Evolutionary conservation across 1,140 invertebrate species (phyloP), one percentile per base, ranked within the genome.

Genomic region (Glomeris maerens): DNA sequence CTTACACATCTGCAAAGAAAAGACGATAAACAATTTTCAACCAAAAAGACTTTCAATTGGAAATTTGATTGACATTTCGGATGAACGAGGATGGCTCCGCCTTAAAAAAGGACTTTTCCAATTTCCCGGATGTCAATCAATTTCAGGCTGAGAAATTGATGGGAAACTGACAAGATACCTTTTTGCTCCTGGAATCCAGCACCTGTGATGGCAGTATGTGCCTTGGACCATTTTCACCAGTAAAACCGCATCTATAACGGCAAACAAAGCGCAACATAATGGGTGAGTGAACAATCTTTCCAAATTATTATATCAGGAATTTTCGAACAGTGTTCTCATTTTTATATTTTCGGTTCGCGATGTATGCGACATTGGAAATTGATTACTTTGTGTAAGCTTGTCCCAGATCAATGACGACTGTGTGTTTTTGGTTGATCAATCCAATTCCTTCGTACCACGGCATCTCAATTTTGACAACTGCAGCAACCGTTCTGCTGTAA

Each of bases 361-460:
- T 36, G 17, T 17, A 36, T 10, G 17, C 17, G 52, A 51, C n/a
- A 17, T 54, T n/a, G 20, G 25, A 36, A 50, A 42, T 28, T 14
- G 68, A 69, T 74, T 73, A 94, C 88, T 95, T 96, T 1, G 92
- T 95, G 61, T 91, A 96, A 27, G 85, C 85, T 36, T 75, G 73
- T 31, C 93, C 92, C 53, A 97, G 81, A 65, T 97, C 91, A 50
- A 95, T 65, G 1, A 96, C 81, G 0, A 95, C 80, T 14, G 83
- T 77, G 65, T 85, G 79, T 65, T 92, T 92, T 53, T 93, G 88
- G 57, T 80, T 79, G 54, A 81, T 79, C 50, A 82, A 73, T 23
- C 78, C 75, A 49, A 83, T 74, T 26, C 78, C 77, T 68, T 91
- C 86, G 61, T 86, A 91, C 3, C 81, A 52, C 14, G 72, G 70